Percentiles rank a stretch among this genome's conserved stretches.
These are phyloP conservation scores for Tigriopus californicus DNA, from an alignment of 2,888 invertebrate genomes.

Conservation along the genomic window DNA sequence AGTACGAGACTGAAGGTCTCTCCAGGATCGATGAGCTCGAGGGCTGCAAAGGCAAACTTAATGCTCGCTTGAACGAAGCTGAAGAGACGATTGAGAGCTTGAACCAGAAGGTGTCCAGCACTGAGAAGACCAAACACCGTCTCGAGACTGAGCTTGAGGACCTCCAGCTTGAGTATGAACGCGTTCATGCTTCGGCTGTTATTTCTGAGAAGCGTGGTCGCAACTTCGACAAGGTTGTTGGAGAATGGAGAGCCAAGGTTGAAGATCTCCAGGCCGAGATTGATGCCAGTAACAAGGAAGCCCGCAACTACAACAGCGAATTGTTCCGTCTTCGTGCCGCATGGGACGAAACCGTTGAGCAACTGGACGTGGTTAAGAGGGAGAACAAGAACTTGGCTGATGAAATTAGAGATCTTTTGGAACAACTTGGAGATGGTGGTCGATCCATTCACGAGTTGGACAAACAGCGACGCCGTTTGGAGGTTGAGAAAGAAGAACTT, in stretches of 20 bases:
- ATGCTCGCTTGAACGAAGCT: conserved; percentile 88
- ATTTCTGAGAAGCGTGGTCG: conserved; percentile 99
- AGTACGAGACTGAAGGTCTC: conserved; percentile 95
- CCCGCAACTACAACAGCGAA: conserved; percentile 35
- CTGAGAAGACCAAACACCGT: conserved; percentile 96
- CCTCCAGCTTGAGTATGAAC: conserved; percentile 90
- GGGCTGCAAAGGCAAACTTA: conserved; percentile 43
- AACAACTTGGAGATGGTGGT: conserved; percentile 38
- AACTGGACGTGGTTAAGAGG: conserved; percentile 33
- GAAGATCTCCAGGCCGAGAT: conserved; percentile 33
- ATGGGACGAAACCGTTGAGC: conserved; percentile 31
- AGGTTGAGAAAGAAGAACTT: conserved; percentile 39
- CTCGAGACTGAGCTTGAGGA: conserved; percentile 94
- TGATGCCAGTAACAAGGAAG: conserved; percentile 36
- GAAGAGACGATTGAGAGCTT: conserved; percentile 94
- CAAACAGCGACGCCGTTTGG: conserved; percentile 34
- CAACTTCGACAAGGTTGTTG: conserved; percentile 84
- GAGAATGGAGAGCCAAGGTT: conserved; percentile 37
- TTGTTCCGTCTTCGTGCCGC: conserved; percentile 35
- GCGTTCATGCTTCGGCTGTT: conserved; percentile 83
- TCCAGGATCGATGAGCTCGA: conserved; percentile 34
- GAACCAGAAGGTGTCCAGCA: conserved; percentile 86
- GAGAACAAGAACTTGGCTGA: conserved; percentile 38
- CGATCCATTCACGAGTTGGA: conserved; percentile 36
- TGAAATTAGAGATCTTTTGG: conserved; percentile 38